These are phyloP conservation scores for Glareola pratincola DNA, from an alignment of 2,113 vertebrate genomes.

Conservation along the genomic window DNA sequence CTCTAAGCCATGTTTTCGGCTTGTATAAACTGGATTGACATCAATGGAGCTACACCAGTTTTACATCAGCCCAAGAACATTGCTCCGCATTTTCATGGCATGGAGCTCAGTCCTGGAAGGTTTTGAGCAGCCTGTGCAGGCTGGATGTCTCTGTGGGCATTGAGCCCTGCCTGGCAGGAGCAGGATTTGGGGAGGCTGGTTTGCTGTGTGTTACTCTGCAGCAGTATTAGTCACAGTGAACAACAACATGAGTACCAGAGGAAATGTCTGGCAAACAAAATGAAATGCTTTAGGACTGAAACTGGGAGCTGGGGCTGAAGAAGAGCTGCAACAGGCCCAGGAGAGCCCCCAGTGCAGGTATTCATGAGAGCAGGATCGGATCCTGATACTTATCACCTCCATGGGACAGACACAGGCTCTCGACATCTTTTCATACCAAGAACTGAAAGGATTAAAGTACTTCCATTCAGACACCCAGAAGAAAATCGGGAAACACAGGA, in stretches of 20 bases:
- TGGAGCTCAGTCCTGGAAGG: background rate
- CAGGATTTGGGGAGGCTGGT: background rate
- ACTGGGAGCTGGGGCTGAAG: background rate
- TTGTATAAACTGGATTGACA: background rate
- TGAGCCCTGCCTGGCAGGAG: background rate
- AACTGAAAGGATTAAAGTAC: background rate
- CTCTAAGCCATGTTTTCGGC: background rate
- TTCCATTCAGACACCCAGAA: background rate
- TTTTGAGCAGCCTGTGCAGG: background rate
- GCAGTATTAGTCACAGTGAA: background rate
- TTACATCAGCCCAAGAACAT: background rate
- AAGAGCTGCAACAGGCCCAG: background rate
- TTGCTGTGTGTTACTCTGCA: background rate
- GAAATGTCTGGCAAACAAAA: background rate
- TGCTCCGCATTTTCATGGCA: background rate
- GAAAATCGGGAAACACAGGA: background rate
- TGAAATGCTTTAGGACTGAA: background rate
- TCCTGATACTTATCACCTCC: background rate
- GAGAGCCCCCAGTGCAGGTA: accelerated
- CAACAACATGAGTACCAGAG: background rate
- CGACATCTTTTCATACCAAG: background rate
- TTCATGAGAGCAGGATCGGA: background rate
- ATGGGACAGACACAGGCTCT: background rate
- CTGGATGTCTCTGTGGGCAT: background rate
- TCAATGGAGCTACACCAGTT: background rate